Percentiles rank a stretch among this genome's conserved stretches.
These are phyloP conservation scores for Trialeurodes vaporariorum DNA, from an alignment of 1,140 invertebrate genomes.

Conservation along the genomic window DNA sequence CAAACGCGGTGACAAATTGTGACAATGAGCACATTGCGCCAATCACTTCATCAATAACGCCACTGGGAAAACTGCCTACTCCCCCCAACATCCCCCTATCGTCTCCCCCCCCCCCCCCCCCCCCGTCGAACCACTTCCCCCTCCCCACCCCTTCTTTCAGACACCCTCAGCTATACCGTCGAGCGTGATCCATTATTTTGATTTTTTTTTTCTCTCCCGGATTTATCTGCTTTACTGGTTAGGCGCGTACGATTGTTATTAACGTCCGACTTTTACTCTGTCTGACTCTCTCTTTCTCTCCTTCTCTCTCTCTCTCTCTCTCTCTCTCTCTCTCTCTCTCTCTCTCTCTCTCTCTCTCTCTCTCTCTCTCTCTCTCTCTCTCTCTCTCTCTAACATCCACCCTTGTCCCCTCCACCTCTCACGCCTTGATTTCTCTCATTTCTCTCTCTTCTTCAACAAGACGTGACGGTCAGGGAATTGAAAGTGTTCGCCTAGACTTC, in stretches of 20 bases:
- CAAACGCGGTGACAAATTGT: neutral
- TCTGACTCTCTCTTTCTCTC: neutral
- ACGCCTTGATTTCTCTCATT: too few relatives aligned
- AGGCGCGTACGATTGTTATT: neutral
- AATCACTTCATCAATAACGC: neutral
- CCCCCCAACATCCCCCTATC: neutral
- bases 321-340: neutral
- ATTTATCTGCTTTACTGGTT: too few relatives aligned
- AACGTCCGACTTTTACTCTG: neutral
- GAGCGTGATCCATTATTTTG: slow-evolving; percentile 1
- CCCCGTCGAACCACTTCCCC: neutral
- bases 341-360: neutral
- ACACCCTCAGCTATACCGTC: too few relatives aligned
- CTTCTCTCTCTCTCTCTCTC: neutral
- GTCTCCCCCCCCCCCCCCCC: too few relatives aligned
- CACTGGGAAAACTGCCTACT: neutral
- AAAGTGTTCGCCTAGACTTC: too few relatives aligned
- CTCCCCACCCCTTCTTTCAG: neutral
- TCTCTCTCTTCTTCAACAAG: too few relatives aligned
- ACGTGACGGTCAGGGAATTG: too few relatives aligned
- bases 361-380: neutral
- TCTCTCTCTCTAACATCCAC: too few relatives aligned
- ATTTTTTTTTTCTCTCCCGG: neutral
- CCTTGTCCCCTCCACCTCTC: too few relatives aligned
- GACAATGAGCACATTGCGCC: neutral